phyloP scores from a whole-genome alignment of 1,140 invertebrate genomes.

The Cataglyphis hispanica region DNA sequence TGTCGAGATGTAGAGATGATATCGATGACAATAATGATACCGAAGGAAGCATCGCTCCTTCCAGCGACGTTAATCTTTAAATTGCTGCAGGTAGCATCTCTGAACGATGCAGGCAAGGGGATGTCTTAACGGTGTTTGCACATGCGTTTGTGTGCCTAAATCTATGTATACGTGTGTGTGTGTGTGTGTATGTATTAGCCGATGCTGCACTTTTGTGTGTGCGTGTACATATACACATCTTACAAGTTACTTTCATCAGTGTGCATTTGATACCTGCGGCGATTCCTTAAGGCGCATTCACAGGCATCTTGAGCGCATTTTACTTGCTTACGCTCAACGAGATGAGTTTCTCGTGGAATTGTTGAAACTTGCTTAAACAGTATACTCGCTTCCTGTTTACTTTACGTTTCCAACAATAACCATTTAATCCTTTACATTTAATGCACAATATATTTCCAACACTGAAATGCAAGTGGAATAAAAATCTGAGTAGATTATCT shows the following conservation, averaged over 20 bases:
- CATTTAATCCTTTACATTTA: slow-evolving; percentile 7
- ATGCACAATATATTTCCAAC: not conserved
- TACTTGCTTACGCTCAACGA: slow-evolving; percentile 56
- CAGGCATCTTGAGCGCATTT: slow-evolving; percentile 54
- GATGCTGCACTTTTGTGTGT: no score
- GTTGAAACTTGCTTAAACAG: slow-evolving; percentile 37
- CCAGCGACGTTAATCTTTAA: slow-evolving; percentile 67
- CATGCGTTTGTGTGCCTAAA: slow-evolving; percentile 6
- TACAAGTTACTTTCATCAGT: slow-evolving; percentile 29
- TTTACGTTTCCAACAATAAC: not conserved
- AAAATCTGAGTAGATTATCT: not conserved
- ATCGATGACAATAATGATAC: slow-evolving; percentile 57
- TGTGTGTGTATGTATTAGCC: not conserved
- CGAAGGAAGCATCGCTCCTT: slow-evolving; percentile 40
- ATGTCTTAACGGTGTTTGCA: slow-evolving; percentile 28
- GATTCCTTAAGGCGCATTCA: slow-evolving; percentile 68
- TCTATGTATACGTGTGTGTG: not conserved
- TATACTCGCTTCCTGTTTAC: slow-evolving; percentile 15
- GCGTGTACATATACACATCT: not conserved
- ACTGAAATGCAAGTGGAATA: not conserved
- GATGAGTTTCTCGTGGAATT: slow-evolving; percentile 46
- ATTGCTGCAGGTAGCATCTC: slow-evolving; percentile 72
- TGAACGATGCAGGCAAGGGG: slow-evolving; percentile 15
- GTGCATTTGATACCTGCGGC: slow-evolving; percentile 63
- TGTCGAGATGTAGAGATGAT: not conserved